These are phyloP conservation scores for Rhabdomys dilectus DNA, from an alignment of 2,113 vertebrate species.

Conservation along the genomic window DNA sequence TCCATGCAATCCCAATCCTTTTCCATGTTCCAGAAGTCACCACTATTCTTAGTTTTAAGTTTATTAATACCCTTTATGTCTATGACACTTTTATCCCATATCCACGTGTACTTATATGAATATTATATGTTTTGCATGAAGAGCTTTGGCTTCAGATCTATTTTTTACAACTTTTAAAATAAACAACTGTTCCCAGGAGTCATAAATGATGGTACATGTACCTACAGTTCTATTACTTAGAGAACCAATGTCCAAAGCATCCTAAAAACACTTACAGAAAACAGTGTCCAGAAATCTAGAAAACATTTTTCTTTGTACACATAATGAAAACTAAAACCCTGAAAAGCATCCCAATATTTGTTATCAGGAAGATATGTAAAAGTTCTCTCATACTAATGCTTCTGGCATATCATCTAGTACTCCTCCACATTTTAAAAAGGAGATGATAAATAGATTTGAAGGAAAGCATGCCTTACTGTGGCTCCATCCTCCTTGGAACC, in stretches of 20 bases:
- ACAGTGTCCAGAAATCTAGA: background rate
- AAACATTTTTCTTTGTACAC: background rate
- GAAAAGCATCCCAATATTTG: background rate
- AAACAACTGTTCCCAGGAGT: background rate
- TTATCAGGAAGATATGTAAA: background rate
- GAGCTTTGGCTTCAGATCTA: background rate
- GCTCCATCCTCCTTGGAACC: background rate
- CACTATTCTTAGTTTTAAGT: background rate
- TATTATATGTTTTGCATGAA: background rate
- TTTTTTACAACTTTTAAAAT: constrained; percentile 33
- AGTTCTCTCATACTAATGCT: background rate
- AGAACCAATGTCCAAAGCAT: background rate
- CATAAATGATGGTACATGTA: background rate
- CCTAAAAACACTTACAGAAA: background rate
- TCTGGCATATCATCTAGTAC: background rate
- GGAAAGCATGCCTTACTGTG: background rate
- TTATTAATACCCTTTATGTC: background rate
- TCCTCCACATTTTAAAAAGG: background rate
- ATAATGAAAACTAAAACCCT: background rate
- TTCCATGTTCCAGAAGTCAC: background rate
- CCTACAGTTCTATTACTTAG: background rate
- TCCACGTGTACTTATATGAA: background rate
- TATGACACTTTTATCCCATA: background rate
- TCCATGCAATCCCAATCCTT: background rate
- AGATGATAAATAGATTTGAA: background rate